Conservation (phyloP, 2,888 invertebrate species). For the Cyrtodaria siliqua region DNA sequence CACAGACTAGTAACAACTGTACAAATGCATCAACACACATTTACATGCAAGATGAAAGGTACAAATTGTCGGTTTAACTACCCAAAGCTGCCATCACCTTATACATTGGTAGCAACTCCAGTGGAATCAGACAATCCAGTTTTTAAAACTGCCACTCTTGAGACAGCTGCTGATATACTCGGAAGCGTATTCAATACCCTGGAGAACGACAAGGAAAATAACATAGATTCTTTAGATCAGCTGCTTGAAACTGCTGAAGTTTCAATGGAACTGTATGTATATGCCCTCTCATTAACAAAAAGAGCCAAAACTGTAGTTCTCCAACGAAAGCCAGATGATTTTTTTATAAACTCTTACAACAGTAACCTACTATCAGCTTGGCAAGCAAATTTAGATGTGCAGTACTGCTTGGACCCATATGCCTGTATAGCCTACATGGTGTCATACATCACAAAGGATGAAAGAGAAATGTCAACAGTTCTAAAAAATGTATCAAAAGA, state of each 20-base stretch:
- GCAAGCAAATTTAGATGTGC: conserved; percentile 53
- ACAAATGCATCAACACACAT: no score
- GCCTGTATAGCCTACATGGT: conserved; percentile 43
- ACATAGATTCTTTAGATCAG: not conserved
- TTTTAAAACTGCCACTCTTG: not conserved
- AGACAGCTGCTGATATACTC: conserved; percentile 1
- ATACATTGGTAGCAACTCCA: no score
- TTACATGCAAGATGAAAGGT: no score
- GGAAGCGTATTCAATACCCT: not conserved
- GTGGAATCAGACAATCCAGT: not conserved
- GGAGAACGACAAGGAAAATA: conserved; percentile 6
- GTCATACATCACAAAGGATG: conserved; percentile 42
- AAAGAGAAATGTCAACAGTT: conserved; percentile 23
- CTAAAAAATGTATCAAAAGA: conserved; percentile 13
- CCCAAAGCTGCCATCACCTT: no score
- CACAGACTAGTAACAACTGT: no score
- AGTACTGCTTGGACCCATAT: conserved; percentile 39
- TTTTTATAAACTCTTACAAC: conserved; percentile 35
- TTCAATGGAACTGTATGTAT: conserved; percentile 11
- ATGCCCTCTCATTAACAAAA: conserved; percentile 16
- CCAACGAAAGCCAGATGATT: conserved; percentile 19
- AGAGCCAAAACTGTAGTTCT: conserved; percentile 19
- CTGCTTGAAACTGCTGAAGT: not conserved
- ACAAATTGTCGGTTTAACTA: no score
- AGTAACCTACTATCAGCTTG: conserved; percentile 16